phyloP scores from a whole-genome alignment of 1,140 invertebrate genomes.

The Drosophila santomea region DNA sequence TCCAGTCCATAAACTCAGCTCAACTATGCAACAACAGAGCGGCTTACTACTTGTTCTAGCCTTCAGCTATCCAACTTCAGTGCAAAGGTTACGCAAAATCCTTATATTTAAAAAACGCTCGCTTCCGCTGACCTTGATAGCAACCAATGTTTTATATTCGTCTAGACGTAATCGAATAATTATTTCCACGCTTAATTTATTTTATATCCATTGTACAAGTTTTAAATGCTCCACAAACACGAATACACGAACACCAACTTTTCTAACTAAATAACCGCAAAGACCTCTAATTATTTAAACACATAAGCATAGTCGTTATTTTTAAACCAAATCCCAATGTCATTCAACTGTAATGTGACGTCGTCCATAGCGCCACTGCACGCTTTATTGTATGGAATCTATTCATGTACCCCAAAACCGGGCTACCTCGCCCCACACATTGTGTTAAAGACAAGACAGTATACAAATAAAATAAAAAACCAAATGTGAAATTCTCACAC shows the following conservation, averaged over 20 bases:
- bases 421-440: constrained; percentile 4
- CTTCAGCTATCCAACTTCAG: constrained; percentile 6
- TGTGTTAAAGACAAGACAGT: constrained; percentile 49
- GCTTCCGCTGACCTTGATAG: constrained; percentile 27
- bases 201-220: constrained; percentile 56
- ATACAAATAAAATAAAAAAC: constrained; percentile 40
- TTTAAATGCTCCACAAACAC: constrained; percentile 15
- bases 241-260: constrained; percentile 22
- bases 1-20: constrained; percentile 29
- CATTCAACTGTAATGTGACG: constrained; percentile 48
- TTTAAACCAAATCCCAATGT: constrained; percentile 38
- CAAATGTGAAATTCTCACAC: constrained; percentile 22
- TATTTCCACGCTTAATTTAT: constrained; percentile 56
- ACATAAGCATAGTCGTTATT: constrained; percentile 63
- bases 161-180: constrained; percentile 60
- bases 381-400: constrained; percentile 49
- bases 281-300: constrained; percentile 76
- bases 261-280: constrained; percentile 63
- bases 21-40: constrained; percentile 12
- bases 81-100: constrained; percentile 9
- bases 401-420: constrained; percentile 37
- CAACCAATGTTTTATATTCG: constrained; percentile 39
- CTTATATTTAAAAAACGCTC: constrained; percentile 6
- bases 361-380: constrained; percentile 36
- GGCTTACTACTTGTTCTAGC: constrained; percentile 5